Base-by-base conservation (phyloP, 2,113 vertebrate genomes). In the Pluvianellus socialis region DNA sequence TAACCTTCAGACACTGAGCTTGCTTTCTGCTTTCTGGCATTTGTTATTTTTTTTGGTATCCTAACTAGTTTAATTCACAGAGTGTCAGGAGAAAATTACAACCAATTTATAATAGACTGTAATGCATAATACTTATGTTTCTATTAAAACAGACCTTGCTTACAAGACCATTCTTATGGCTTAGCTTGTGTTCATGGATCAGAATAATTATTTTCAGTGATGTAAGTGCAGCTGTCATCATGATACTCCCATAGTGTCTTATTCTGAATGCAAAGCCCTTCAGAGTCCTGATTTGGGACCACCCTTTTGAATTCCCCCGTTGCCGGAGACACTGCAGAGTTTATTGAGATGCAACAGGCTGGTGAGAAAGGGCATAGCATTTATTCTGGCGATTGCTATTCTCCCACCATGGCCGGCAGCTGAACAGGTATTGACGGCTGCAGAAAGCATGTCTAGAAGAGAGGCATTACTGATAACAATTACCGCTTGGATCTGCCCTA, bases 1-100 rank as follows among this genome's bases (percentile, higher is more conserved):
- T 98, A 98, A 98, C 98, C 98, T 98, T 98, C 98, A 98, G 98
- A 98, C 98, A 98, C 97, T 67, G 95, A 98, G 97, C 98, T 98
- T 98, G 97, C 98, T 98, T 98, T 98, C 97, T 97, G 97, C 97
- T 98, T 98, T 98, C 98, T 98, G 98, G 97, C 97, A 98, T 98
- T 98, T 98, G 96, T 90, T 92, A 8, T 94, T 82, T 90, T 96
- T 93, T 97, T 97, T 97, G 88, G 94, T 98, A 95, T 98, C 97
- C 97, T 98, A 98, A 98, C 97, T 98, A 97, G 98, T 98, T 98
- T 98, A 98, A 98, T 98, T 98, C 98, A 97, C 94, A 96, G 96
- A 97, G 94, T 97, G 98, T 98, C 98, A 98, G 96, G 98, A 98
- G 97, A 98, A 98, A 98, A 98, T 98, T 98, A 97, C 97, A 97